phyloP scores from a whole-genome alignment of 2,113 vertebrate genomes.

The Forbesichthys papilliferus region DNA sequence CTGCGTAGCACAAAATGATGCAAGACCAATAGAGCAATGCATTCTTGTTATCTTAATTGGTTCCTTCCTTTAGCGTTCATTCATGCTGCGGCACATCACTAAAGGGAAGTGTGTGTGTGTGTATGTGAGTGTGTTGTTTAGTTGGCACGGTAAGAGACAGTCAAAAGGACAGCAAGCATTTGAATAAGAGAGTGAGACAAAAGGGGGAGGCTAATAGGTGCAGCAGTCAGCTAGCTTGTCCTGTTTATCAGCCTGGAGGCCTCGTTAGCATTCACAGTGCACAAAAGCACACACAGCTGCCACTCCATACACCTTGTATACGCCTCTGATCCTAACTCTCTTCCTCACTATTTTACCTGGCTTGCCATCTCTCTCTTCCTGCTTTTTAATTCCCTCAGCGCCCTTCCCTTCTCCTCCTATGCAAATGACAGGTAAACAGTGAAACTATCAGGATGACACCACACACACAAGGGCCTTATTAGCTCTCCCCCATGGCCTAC shows the following conservation, averaged over 20 bases:
- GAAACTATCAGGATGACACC: not conserved
- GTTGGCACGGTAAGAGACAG: not conserved
- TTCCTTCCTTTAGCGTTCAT: slow-evolving; percentile 26
- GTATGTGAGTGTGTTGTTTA: not conserved
- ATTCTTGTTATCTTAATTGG: slow-evolving; percentile 41
- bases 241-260: slow-evolving; percentile 36
- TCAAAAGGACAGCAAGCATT: slow-evolving; percentile 5
- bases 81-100: slow-evolving; percentile 8
- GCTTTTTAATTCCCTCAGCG: not conserved
- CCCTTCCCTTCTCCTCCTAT: not conserved
- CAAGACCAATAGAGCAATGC: slow-evolving; percentile 4
- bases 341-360: not conserved
- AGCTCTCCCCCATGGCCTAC: not conserved
- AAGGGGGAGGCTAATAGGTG: not conserved
- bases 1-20: not conserved
- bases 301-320: slow-evolving; percentile 10
- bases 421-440: not conserved
- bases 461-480: not conserved
- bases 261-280: slow-evolving; percentile 39
- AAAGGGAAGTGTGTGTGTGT: not conserved
- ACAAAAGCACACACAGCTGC: slow-evolving; percentile 27
- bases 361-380: not conserved
- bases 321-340: not conserved
- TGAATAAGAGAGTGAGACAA: slow-evolving; percentile 6
- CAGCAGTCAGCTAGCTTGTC: slow-evolving; percentile 31